Percentiles rank a stretch among this genome's conserved stretches.
Conservation (phyloP, 2,113 vertebrate genomes). For the Galeopterus variegatus region DNA sequence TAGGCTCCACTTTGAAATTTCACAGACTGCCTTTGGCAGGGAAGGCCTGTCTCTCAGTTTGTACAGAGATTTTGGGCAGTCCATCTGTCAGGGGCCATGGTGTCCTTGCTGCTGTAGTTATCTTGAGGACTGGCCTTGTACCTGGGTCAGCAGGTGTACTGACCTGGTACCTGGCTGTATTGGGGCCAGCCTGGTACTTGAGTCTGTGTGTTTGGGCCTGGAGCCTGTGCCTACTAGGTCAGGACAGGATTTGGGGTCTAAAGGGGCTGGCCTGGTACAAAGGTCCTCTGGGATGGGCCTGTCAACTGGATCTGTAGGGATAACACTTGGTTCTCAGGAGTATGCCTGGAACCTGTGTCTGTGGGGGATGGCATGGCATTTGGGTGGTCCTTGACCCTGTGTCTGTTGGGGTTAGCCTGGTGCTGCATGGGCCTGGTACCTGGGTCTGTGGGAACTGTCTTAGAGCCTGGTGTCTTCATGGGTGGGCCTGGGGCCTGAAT, state of each 20-base stretch:
- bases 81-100: not conserved
- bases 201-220: not conserved
- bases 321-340: not conserved
- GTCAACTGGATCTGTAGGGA: not conserved
- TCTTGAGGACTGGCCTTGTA: not conserved
- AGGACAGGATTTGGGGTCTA: not conserved
- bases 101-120: not conserved
- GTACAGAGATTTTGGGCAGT: not conserved
- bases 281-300: not conserved
- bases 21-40: not conserved
- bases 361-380: not conserved
- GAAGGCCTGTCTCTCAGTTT: not conserved
- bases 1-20: not conserved
- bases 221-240: not conserved
- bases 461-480: not conserved
- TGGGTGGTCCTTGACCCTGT: not conserved
- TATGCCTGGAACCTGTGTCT: not conserved
- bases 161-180: not conserved
- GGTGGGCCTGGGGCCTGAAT: not conserved
- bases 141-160: not conserved
- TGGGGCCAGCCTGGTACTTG: not conserved
- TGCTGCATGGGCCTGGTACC: not conserved
- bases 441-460: not conserved
- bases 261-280: not conserved
- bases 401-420: not conserved